A percentile compares a stretch with the other conserved stretches of the same genome.
Evolutionary conservation across 2,113 vertebrate genomes (phyloP).

Genomic region (Tyrannus savana): DNA sequence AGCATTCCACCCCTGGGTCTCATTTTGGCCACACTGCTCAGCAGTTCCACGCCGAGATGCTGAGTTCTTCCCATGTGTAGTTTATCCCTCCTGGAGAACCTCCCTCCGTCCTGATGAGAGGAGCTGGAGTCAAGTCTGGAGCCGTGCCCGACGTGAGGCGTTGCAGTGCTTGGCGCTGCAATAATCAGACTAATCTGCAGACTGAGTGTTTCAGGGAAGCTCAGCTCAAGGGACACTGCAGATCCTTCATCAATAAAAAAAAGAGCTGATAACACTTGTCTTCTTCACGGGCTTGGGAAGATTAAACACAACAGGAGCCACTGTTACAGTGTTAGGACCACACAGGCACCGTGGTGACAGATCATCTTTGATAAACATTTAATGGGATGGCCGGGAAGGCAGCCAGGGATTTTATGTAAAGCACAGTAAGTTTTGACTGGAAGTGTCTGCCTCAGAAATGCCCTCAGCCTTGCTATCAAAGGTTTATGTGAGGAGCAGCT

Average conservation of each 20-base stretch:
- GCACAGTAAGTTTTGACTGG: background rate
- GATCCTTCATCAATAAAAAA: background rate
- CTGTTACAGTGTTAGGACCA: background rate
- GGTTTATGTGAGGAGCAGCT: background rate
- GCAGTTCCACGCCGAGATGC: background rate
- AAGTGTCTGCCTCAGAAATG: background rate
- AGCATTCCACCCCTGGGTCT: no score
- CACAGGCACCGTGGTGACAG: background rate
- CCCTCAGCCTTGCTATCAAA: background rate
- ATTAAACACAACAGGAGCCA: background rate
- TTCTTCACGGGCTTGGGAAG: background rate
- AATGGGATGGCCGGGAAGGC: background rate
- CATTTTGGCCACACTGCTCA: background rate
- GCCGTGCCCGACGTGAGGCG: rapidly evolving
- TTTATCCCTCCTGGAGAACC: background rate
- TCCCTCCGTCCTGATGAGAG: background rate
- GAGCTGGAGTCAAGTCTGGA: background rate
- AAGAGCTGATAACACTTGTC: background rate
- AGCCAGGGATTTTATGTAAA: slow-evolving; percentile 24
- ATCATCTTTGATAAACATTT: background rate
- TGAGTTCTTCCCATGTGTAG: rapidly evolving
- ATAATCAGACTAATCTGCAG: background rate
- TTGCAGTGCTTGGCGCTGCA: background rate
- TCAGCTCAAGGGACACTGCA: background rate
- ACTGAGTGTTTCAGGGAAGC: background rate